Evolutionary conservation across 2,797 vertebrate genomes (phyloP).

Genomic region (Sebastolobus altivelis): DNA sequence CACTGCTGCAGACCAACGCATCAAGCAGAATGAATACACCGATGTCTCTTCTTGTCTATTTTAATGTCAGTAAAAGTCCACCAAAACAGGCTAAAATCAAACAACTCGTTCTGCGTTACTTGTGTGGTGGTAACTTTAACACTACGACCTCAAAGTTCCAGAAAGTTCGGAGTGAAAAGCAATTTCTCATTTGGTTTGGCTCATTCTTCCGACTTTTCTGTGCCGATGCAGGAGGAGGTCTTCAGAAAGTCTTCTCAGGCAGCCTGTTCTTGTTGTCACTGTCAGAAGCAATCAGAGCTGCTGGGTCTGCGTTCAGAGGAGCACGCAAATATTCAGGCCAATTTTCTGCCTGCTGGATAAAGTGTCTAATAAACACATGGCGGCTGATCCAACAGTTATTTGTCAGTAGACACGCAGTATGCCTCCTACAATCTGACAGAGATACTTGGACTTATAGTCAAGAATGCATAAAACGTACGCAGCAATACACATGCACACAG

Average conservation of each 20-base stretch:
- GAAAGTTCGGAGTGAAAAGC: conserved; percentile 19
- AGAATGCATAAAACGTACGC: conserved; percentile 24
- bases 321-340: conserved; percentile 72
- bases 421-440: conserved; percentile 25
- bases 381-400: conserved; percentile 53
- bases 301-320: conserved; percentile 63
- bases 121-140: conserved; percentile 1
- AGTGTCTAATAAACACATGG: conserved; percentile 71
- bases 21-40: conserved; percentile 19
- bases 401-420: conserved; percentile 55
- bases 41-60: neutral
- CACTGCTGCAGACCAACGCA: conserved; percentile 36
- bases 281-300: conserved; percentile 78
- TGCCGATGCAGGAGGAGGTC: conserved; percentile 45
- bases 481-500: conserved; percentile 9
- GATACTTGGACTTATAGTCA: conserved; percentile 30
- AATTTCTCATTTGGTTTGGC: conserved; percentile 54
- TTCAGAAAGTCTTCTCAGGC: conserved; percentile 63
- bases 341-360: conserved; percentile 75
- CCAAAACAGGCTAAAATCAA: neutral
- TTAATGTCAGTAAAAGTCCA: conserved; percentile 7
- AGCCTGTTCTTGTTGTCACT: conserved; percentile 79
- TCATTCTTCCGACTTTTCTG: conserved; percentile 40
- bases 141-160: conserved; percentile 13
- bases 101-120: neutral